These are phyloP conservation scores for Cosmia pyralina DNA, from an alignment of 2,888 invertebrate genomes.

Conservation along the genomic window DNA sequence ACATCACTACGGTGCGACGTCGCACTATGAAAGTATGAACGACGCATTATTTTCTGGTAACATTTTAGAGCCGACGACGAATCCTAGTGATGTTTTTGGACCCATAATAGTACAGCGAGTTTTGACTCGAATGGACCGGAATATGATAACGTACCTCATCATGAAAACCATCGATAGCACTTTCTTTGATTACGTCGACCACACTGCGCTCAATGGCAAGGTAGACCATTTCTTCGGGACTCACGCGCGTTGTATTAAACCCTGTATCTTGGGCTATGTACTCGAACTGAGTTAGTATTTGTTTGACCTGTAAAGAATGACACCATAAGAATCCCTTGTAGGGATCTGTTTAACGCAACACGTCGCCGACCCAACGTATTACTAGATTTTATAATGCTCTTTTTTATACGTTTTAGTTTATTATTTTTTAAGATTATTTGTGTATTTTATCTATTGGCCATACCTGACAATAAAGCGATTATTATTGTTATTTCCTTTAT, in stretches of 20 bases:
- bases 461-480: too few relatives aligned
- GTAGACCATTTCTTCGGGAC: slow-evolving; percentile 81
- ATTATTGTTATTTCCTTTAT: background rate
- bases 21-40: background rate
- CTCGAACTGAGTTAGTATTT: slow-evolving; percentile 84
- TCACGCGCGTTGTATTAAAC: slow-evolving; percentile 63
- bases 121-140: background rate
- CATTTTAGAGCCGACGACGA: background rate
- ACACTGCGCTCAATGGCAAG: slow-evolving; percentile 79
- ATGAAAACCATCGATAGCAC: slow-evolving; percentile 76
- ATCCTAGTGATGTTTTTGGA: background rate
- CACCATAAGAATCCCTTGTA: background rate
- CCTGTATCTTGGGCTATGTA: slow-evolving; percentile 74
- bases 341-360: background rate
- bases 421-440: background rate
- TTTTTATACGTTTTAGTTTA: background rate
- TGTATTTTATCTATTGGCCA: background rate
- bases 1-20: background rate
- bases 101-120: background rate
- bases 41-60: background rate
- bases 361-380: background rate
- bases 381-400: background rate
- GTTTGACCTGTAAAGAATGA: slow-evolving; percentile 76
- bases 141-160: slow-evolving; percentile 73
- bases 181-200: slow-evolving; percentile 77